Percentiles rank a stretch among this genome's conserved stretches.
phyloP scores from a whole-genome alignment of 2,797 vertebrate genomes.

The Gorsachius magnificus region DNA sequence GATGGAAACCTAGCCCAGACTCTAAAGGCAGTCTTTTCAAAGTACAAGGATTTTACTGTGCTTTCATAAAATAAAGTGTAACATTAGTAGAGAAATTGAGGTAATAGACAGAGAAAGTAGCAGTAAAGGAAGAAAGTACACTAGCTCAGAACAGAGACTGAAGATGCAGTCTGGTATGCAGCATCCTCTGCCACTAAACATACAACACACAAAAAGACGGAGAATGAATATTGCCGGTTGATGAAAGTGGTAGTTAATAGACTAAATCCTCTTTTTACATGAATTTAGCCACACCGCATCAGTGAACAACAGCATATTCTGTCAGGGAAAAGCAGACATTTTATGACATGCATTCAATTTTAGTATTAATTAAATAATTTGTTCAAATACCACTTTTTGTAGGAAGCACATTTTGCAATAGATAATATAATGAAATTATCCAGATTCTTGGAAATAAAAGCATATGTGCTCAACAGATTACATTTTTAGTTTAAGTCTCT shows the following conservation, averaged over 20 bases:
- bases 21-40: neutral
- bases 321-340: neutral
- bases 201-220: neutral
- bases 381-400: neutral
- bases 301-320: neutral
- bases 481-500: neutral
- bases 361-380: slow-evolving; percentile 25
- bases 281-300: neutral
- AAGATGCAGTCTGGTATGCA: neutral
- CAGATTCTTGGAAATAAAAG: slow-evolving; percentile 10
- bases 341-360: neutral
- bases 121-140: neutral
- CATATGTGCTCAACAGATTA: slow-evolving; percentile 37
- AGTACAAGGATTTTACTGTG: neutral
- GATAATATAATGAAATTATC: neutral
- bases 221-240: neutral
- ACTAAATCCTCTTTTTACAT: neutral
- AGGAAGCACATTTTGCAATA: neutral
- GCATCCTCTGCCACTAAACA: neutral
- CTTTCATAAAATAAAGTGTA: neutral
- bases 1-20: neutral
- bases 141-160: neutral
- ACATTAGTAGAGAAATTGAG: neutral
- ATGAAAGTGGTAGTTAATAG: neutral
- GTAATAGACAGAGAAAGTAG: neutral